Base-by-base conservation (phyloP, 2,113 vertebrate genomes). In the Hystrix brachyura region DNA sequence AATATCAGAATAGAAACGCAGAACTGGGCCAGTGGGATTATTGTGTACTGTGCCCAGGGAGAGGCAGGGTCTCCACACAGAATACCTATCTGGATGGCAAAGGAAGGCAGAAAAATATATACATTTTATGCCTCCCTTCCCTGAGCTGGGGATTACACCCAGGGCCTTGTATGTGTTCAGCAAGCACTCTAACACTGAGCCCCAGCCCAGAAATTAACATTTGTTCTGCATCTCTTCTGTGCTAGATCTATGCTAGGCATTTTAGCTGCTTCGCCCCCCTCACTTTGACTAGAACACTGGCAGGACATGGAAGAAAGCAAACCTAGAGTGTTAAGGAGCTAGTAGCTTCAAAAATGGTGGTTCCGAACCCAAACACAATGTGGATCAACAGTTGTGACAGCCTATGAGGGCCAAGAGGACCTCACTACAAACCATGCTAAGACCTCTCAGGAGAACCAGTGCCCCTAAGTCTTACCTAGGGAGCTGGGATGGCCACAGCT, bases 401-500 rank as follows among this genome's bases (percentile, higher is more conserved):
- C 34, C 67, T 34, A 1, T 3, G 0, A 64, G 27, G 48, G 29
- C 48, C 27, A 51, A 27, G 7, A 79, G 51, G 17, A 21, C 10
- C 76, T 79, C 51, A 19, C 17, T 55, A 79, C 51, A 65, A 69
- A 78, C 67, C 38, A 64, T 25, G 38, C 74, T 62, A 34, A 69
- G 76, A 92, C 53, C 34, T 0, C 51, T 78, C 3, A 14, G 3
- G 34, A 67, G 74, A 34, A 15, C 7, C 10, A 55, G 46, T 21
- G n/a, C 18, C 80, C 27, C 19, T 55, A 9, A 4, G 6, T 69
- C 97, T 97, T 93, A 98, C 97, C 97, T 55, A 46, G 89, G 78
- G 88, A 88, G 34, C 46, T 53, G 43, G 81, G 81, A 60, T n/a
- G 23, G 32, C 94, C 76, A 46, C 9, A 7, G 92, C 3, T 62